phyloP scores from a whole-genome alignment of 2,888 invertebrate species.

The Sympetrum striolatum region DNA sequence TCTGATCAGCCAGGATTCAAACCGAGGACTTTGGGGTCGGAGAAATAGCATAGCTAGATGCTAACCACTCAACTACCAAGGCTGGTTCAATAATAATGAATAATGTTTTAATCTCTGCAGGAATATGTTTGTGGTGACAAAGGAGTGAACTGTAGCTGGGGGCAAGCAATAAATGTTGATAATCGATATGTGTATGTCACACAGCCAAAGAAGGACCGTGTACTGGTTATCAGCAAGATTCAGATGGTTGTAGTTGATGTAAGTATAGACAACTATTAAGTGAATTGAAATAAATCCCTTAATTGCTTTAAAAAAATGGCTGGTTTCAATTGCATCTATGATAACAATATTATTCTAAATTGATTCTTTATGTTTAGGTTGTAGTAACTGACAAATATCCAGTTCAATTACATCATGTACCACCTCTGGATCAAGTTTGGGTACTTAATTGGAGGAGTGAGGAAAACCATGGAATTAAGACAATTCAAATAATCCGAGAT shows the following conservation, averaged over 20 bases:
- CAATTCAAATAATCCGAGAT: constrained; percentile 75
- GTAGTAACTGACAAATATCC: constrained; percentile 76
- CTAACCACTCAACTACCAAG: no score
- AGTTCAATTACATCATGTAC: constrained; percentile 73
- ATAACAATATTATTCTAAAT: neutral
- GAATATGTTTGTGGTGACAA: constrained; percentile 76
- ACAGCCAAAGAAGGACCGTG: constrained; percentile 73
- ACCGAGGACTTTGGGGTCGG: no score
- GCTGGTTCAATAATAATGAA: neutral
- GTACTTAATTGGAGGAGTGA: constrained; percentile 77
- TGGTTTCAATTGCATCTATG: neutral
- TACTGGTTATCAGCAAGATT: constrained; percentile 74
- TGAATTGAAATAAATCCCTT: neutral
- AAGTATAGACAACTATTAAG: constrained; percentile 52
- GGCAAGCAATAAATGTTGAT: constrained; percentile 73
- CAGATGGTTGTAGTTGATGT: constrained; percentile 76
- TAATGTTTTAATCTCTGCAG: constrained; percentile 55
- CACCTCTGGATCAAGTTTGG: constrained; percentile 77
- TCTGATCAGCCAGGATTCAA: no score
- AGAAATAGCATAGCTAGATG: no score
- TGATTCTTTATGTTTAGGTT: constrained; percentile 60
- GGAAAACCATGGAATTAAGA: constrained; percentile 68
- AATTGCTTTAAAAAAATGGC: neutral
- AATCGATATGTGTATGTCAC: constrained; percentile 75
- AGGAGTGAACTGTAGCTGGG: constrained; percentile 73